Base-by-base conservation (phyloP, 1,140 invertebrate genomes). In the Drosophila paulistorum region DNA sequence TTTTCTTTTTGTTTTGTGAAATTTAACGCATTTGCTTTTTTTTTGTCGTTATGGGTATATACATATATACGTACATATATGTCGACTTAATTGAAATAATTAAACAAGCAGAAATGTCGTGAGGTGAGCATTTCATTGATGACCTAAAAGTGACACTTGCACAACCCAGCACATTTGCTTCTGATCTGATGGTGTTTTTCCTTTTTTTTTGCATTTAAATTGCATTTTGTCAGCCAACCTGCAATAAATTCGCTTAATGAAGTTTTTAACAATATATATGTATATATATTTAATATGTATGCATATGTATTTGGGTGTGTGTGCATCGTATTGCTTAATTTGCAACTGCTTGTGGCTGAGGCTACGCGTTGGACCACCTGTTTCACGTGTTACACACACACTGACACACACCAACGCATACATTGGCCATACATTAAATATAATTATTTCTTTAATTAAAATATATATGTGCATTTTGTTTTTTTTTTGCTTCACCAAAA, bases 361-460 rank as follows among this genome's bases (percentile, higher is more conserved):
- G 10, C 9, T 10, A n/a, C 23, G 33, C 11, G 41, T 62, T 65
- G 51, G 51, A 67, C 51, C 39, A 41, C n/a, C n/a, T 66, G 41
- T 10, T 77, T 39, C 64, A 77, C 62, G 55, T 66, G 59, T 71
- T 59, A 59, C 65, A 33, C 57, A 33, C 57, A 65, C n/a, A 51
- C 20, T 17, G n/a, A 20, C 7, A 23, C 14, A 48, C 17, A 51
- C 45, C 20, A 2, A 23, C 7, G 13, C 17, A 51, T 10, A 51
- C 54, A 35, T 67, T 62, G 57, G 17, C 39, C 73, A 58, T 79
- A 65, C 83, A 86, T 86, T 82, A 82, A 79, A 87, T 77, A 69
- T 86, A 86, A 86, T 86, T 86, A 86, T 87, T 86, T 86, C 83
- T 87, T 87, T 86, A 86, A 86, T 86, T 86, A 87, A 86, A 87